Evolutionary conservation across 2,797 vertebrate species (phyloP), one percentile per base, ranked within the genome.

Genomic region (Scolopax bukidnonensis): DNA sequence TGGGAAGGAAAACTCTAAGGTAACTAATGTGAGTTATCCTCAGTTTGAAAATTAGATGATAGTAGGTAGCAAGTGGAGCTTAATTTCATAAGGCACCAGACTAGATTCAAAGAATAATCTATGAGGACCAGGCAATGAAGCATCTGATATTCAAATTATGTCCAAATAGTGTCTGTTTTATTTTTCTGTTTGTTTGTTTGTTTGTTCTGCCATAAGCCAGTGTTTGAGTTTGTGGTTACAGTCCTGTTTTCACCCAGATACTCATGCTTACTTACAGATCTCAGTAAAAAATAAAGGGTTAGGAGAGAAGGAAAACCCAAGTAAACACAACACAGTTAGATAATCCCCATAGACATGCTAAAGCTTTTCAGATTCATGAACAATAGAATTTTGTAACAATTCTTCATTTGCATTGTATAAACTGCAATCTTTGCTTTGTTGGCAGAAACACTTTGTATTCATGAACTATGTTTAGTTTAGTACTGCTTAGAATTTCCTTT

Each of bases 381-480:
- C 61, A 87, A 83, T 70, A 47, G 68, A 78, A 90, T 73, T 93
- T 65, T 64, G 51, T 51, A 76, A 87, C 86, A 71, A 87, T 95
- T 91, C 93, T 92, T 93, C 89, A 80, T 93, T 95, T 92, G 90
- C 92, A 93, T 94, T 65, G 43, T 83, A 84, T 96, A 94, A 91
- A 85, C 83, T 36, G 88, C 68, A 91, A 61, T 95, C 88, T 94
- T 90, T 90, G 54, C 64, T 85, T 93, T 92, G 63, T 93, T 95
- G 82, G 84, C 78, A 91, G 56, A 86, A 88, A 53, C 61, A 18
- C 18, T 96, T 83, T 95, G 54, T 92, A 95, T 95, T 96, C 93
- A 89, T 93, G 94, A 84, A 92, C 90, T 59, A 40, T 57, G 69
- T 85, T 90, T 95, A 73, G 74, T 89, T 93, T 96, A 91, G 54